A percentile compares a stretch with the other conserved stretches of the same genome.
phyloP scores from a whole-genome alignment of 1,140 invertebrate species.

The Tetranychus urticae region DNA sequence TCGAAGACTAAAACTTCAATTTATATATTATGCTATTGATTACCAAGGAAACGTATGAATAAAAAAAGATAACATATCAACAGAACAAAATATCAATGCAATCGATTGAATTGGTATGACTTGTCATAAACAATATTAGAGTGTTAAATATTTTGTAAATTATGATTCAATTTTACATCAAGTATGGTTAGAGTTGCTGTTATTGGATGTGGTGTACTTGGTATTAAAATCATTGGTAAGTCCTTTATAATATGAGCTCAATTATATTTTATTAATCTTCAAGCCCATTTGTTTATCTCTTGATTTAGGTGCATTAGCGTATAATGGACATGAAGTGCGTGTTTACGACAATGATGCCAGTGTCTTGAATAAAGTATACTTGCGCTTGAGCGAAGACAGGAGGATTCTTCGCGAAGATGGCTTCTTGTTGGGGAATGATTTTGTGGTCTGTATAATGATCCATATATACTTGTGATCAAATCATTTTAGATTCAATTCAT shows the following conservation, averaged over 20 bases:
- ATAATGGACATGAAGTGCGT: slow-evolving; percentile 26
- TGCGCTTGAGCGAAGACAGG: slow-evolving; percentile 23
- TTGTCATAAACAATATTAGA: too few species aligned
- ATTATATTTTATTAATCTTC: neutral
- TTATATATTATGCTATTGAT: too few species aligned
- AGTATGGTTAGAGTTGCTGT: slow-evolving; percentile 24
- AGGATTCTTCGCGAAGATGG: slow-evolving; percentile 20
- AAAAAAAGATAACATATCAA: too few species aligned
- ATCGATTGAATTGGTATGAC: too few species aligned
- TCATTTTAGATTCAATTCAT: neutral
- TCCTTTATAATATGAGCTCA: neutral
- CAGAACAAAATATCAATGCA: too few species aligned
- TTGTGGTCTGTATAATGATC: slow-evolving; percentile 17
- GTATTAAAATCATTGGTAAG: slow-evolving; percentile 25
- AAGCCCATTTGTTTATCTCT: neutral
- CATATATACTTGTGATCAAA: neutral
- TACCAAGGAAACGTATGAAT: too few species aligned
- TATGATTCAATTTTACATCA: neutral
- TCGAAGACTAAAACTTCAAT: too few species aligned
- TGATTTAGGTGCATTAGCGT: slow-evolving; percentile 23
- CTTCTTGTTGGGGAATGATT: slow-evolving; percentile 20
- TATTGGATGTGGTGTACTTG: slow-evolving; percentile 24
- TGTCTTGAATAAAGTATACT: slow-evolving; percentile 19
- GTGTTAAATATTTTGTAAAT: neutral
- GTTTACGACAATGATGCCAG: slow-evolving; percentile 21